Evolutionary conservation across 2,888 invertebrate genomes (phyloP).

Genomic region (Teinopalpus imperialis): DNA sequence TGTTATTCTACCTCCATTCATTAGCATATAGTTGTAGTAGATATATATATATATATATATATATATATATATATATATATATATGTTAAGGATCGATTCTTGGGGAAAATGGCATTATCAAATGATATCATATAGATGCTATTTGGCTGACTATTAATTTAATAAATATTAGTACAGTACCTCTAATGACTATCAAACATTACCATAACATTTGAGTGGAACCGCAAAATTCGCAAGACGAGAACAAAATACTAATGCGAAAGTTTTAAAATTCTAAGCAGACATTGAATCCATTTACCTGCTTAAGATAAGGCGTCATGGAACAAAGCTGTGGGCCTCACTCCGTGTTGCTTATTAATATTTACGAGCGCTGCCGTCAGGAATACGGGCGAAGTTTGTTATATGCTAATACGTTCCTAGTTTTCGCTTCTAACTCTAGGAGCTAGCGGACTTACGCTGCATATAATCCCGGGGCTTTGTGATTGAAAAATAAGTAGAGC

Average conservation of each 20-base stretch:
- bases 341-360: constrained; percentile 24
- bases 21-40: no score
- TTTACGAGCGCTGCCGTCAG: constrained; percentile 23
- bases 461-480: no score
- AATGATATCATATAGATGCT: no score
- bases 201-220: background rate
- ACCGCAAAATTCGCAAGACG: constrained; percentile 2
- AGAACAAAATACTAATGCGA: constrained; percentile 4
- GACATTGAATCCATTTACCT: constrained; percentile 15
- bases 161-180: no score
- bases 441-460: constrained; percentile 10
- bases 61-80: no score
- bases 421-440: constrained; percentile 12
- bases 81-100: no score
- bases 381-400: constrained; percentile 25
- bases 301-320: constrained; percentile 21
- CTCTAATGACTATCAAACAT: no score
- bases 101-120: no score
- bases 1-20: no score
- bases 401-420: constrained; percentile 25
- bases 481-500: no score
- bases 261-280: constrained; percentile 20
- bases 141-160: no score
- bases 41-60: no score
- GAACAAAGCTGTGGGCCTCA: constrained; percentile 10